Conservation (phyloP, 1,140 invertebrate species). For the Sarcophaga peregrina region DNA sequence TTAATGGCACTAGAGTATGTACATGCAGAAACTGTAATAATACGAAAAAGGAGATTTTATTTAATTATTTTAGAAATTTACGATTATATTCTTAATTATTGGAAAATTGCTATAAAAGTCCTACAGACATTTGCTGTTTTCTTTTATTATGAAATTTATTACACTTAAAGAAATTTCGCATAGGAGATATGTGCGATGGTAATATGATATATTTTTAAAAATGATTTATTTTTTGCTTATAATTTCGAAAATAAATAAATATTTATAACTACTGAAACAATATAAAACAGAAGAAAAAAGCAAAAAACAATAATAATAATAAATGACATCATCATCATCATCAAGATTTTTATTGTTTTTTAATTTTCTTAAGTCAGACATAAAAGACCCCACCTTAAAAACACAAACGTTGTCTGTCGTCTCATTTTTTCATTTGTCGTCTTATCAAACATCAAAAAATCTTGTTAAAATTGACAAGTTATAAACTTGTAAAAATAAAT, state of each 20-base stretch:
- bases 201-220: no score
- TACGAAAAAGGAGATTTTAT: no score
- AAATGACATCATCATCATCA: constrained; percentile 13
- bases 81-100: no score
- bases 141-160: no score
- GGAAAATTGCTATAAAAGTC: no score
- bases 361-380: background rate
- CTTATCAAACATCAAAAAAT: constrained; percentile 54
- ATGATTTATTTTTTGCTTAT: no score
- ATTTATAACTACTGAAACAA: background rate
- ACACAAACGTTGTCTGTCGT: background rate
- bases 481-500: constrained; percentile 30
- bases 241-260: background rate
- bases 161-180: no score
- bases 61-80: no score
- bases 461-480: constrained; percentile 64
- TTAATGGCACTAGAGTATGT: no score
- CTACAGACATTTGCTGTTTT: no score
- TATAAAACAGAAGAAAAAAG: background rate
- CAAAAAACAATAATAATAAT: background rate
- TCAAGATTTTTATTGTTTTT: background rate
- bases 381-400: constrained; percentile 1
- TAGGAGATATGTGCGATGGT: no score
- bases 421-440: background rate
- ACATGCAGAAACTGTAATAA: no score